Conservation (phyloP, 64 coral and sea anemone genomes). For the Stichodactyla helianthus region DNA sequence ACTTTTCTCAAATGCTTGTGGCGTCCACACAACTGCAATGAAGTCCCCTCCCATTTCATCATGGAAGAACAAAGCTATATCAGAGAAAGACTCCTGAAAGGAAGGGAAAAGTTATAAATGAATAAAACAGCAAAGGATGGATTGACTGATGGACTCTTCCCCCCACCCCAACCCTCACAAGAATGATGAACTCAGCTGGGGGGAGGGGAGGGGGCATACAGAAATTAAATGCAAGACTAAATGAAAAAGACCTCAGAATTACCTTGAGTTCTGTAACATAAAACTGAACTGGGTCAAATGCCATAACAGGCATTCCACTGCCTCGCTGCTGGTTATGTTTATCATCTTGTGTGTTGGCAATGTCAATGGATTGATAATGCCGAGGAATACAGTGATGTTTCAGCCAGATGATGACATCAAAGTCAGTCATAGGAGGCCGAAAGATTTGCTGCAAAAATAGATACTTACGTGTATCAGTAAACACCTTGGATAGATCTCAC, state of each 20-base stretch:
- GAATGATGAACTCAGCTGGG: background rate
- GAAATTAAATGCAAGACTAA: background rate
- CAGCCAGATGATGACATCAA: slow-evolving; percentile 83
- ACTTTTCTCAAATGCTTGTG: slow-evolving; percentile 48
- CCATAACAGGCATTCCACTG: slow-evolving; percentile 59
- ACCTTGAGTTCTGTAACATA: slow-evolving; percentile 81
- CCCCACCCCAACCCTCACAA: no score
- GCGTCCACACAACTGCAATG: slow-evolving; percentile 86
- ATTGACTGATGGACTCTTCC: background rate
- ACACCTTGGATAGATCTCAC: background rate
- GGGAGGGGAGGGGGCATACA: background rate
- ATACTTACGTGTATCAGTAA: background rate
- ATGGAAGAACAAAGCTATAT: slow-evolving; percentile 79
- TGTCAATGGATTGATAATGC: slow-evolving; percentile 49
- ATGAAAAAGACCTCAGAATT: background rate
- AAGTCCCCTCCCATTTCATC: slow-evolving; percentile 66
- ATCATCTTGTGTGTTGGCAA: background rate
- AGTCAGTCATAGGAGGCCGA: slow-evolving; percentile 83
- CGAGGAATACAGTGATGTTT: slow-evolving; percentile 53
- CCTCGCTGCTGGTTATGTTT: background rate
- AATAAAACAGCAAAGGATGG: background rate
- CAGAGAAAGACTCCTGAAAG: slow-evolving; percentile 76
- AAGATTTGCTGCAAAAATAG: slow-evolving; percentile 73
- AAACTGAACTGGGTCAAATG: slow-evolving; percentile 76
- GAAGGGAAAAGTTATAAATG: no score